A percentile compares a stretch with the other conserved stretches of the same genome.
Evolutionary conservation across 2,888 invertebrate genomes (phyloP).

Genomic region (Syritta pipiens): DNA sequence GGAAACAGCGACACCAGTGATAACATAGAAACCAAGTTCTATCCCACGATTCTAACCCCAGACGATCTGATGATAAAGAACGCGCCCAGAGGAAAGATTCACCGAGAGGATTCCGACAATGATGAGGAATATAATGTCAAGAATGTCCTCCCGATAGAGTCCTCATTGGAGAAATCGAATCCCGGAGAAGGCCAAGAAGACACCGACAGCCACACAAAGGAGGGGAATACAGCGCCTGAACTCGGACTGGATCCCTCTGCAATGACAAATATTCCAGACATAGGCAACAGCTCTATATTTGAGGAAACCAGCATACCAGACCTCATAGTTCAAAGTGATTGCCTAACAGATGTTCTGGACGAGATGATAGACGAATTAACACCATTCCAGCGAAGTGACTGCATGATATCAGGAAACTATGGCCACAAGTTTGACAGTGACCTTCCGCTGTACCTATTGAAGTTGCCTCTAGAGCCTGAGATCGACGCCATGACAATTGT

Average conservation of each 20-base stretch:
- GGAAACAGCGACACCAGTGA: conserved; percentile 37
- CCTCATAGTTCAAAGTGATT: background rate
- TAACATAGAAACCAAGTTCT: conserved; percentile 15
- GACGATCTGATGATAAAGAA: conserved; percentile 19
- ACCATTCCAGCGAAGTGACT: background rate
- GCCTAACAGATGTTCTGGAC: conserved; percentile 4
- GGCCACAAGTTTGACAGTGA: conserved; percentile 1
- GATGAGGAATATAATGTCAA: background rate
- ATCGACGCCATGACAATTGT: conserved; percentile 9
- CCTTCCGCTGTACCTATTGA: background rate
- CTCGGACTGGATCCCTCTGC: conserved; percentile 10
- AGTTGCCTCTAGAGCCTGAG: conserved; percentile 2
- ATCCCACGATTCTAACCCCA: conserved; percentile 12
- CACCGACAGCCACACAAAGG: background rate
- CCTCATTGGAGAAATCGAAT: background rate
- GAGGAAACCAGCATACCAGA: conserved; percentile 12
- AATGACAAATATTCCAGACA: conserved; percentile 14
- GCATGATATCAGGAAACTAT: conserved; percentile 27
- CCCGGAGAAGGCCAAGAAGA: background rate
- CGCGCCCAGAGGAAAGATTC: background rate
- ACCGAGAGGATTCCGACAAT: background rate
- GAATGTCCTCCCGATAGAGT: background rate
- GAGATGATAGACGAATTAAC: background rate
- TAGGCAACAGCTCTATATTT: conserved; percentile 25
- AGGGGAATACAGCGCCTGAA: conserved; percentile 3